These are phyloP conservation scores for Lepus oiostolus DNA, from an alignment of 2,797 vertebrate genomes.

Conservation along the genomic window DNA sequence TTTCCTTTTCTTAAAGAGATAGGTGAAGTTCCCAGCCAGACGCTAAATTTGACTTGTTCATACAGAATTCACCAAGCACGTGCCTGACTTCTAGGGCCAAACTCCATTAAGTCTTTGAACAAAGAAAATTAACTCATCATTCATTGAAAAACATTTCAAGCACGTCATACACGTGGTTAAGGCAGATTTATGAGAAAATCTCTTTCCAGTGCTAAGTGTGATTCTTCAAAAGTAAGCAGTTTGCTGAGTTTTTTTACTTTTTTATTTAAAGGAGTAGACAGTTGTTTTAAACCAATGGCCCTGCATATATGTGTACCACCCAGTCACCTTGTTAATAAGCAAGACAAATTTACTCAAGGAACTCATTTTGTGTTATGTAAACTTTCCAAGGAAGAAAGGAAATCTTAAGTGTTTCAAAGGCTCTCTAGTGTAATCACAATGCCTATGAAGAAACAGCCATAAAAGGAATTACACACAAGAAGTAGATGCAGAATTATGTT, in stretches of 20 bases:
- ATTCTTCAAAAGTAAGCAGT: constrained; percentile 22
- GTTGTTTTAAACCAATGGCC: neutral
- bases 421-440: constrained; percentile 19
- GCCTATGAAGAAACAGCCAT: neutral
- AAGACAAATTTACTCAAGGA: constrained; percentile 59
- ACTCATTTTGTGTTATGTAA: constrained; percentile 30
- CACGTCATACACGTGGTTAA: neutral
- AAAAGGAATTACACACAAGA: constrained; percentile 19
- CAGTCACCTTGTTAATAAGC: constrained; percentile 44
- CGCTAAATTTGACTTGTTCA: neutral
- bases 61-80: neutral
- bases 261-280: neutral
- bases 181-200: neutral
- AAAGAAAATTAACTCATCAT: neutral
- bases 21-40: constrained; percentile 15
- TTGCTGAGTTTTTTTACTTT: neutral
- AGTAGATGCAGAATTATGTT: neutral
- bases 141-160: neutral
- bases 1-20: constrained; percentile 30
- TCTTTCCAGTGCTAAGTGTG: neutral
- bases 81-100: neutral
- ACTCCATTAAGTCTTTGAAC: neutral
- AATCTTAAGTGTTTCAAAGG: constrained; percentile 20
- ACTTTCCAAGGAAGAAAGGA: constrained; percentile 47
- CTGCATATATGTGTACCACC: neutral